Evolutionary conservation across 2,797 vertebrate genomes (phyloP).

Genomic region (Pseudochirops corinnae): DNA sequence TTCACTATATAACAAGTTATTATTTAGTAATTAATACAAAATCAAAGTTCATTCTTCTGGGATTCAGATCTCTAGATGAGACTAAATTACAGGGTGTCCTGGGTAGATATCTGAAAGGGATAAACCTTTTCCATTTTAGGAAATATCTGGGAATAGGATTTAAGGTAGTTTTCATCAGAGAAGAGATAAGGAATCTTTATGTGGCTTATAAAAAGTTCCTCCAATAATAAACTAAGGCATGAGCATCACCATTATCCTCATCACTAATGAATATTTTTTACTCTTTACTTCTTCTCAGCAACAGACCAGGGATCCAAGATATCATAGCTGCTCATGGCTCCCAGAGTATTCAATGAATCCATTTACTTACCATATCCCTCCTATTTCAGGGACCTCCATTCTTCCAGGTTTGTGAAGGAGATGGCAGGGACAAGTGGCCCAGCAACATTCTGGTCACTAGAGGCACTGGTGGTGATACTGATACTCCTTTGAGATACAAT

Average conservation of each 20-base stretch:
- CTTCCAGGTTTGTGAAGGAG: background rate
- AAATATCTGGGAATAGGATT: background rate
- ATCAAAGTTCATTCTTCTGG: background rate
- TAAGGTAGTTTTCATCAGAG: background rate
- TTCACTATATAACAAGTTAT: background rate
- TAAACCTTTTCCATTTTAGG: background rate
- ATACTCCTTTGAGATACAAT: background rate
- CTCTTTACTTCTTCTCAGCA: background rate
- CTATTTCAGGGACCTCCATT: background rate
- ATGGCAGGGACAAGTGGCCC: background rate
- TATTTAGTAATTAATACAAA: background rate
- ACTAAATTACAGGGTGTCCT: background rate
- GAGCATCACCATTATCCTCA: background rate
- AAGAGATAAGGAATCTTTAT: background rate
- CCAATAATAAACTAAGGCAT: background rate
- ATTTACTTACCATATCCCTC: background rate
- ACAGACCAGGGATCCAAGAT: background rate
- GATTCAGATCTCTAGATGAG: background rate
- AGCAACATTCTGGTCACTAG: background rate
- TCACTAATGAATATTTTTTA: background rate
- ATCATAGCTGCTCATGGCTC: background rate
- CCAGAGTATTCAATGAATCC: background rate
- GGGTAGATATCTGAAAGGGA: background rate
- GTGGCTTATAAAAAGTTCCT: background rate
- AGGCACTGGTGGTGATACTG: background rate